Evolutionary conservation across 2,888 invertebrate genomes (phyloP).

Genomic region (Acrocera orbiculus): DNA sequence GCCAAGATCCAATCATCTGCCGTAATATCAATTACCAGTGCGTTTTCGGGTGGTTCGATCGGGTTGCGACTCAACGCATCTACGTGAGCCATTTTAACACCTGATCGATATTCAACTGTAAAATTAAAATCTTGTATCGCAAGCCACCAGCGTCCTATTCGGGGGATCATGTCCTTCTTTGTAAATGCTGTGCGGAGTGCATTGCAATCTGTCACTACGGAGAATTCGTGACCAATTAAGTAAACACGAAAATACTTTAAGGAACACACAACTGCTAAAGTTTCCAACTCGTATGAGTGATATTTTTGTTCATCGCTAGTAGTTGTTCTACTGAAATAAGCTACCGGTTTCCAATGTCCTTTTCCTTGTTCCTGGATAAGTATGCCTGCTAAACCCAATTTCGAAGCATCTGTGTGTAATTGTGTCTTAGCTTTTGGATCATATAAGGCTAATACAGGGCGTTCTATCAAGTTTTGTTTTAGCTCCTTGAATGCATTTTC

Average conservation of each 20-base stretch:
- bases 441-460: background rate
- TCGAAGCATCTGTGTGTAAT: conserved; percentile 3
- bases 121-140: conserved; percentile 12
- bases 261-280: conserved; percentile 11
- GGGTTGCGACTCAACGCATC: conserved; percentile 8
- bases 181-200: conserved; percentile 7
- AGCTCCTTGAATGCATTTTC: background rate
- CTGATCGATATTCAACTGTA: conserved; percentile 10
- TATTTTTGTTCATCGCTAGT: conserved; percentile 4
- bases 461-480: background rate
- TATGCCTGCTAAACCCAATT: conserved; percentile 7
- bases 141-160: conserved; percentile 14
- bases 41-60: background rate
- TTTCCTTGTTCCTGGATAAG: conserved; percentile 3
- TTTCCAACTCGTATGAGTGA: conserved; percentile 11
- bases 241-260: conserved; percentile 12
- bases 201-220: conserved; percentile 10
- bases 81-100: conserved; percentile 7
- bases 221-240: conserved; percentile 12
- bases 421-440: conserved; percentile 1
- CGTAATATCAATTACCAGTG: conserved; percentile 1
- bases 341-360: background rate
- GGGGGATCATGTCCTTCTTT: conserved; percentile 9
- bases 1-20: conserved; percentile 6
- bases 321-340: conserved; percentile 7